phyloP scores from a whole-genome alignment of 64 coral and sea anemone genomes.

The Pocillopora damicornis region DNA sequence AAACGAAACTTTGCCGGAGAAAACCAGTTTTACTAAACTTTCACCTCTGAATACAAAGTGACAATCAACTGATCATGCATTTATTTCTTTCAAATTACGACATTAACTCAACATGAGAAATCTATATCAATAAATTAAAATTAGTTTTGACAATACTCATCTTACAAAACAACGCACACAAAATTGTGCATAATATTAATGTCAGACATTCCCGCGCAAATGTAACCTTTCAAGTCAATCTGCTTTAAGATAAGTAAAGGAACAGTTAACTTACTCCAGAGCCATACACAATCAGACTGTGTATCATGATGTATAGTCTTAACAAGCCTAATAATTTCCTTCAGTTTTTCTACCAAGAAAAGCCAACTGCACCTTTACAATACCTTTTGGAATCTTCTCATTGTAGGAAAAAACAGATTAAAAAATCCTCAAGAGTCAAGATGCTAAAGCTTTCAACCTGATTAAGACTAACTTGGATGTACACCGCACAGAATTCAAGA shows the following conservation, averaged over 20 bases:
- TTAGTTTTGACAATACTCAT: not conserved
- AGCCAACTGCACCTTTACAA: too few relatives aligned
- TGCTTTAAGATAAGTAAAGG: not conserved
- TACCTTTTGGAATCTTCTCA: too few relatives aligned
- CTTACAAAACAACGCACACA: not conserved
- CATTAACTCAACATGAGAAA: not conserved
- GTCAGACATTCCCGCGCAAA: not conserved
- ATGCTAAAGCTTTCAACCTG: too few relatives aligned
- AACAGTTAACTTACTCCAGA: too few relatives aligned
- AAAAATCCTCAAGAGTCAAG: too few relatives aligned
- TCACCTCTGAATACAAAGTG: not conserved
- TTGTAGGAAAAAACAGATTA: too few relatives aligned
- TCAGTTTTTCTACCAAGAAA: too few relatives aligned
- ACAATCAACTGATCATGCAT: not conserved
- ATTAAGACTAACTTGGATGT: not conserved
- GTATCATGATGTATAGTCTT: too few relatives aligned
- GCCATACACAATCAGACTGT: too few relatives aligned
- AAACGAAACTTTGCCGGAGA: not conserved
- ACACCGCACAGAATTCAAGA: not conserved
- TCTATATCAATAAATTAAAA: conserved; percentile 2
- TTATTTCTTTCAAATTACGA: not conserved
- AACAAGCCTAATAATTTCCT: too few relatives aligned
- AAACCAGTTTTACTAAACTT: conserved; percentile 8
- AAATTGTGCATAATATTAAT: not conserved
- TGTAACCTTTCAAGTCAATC: not conserved